Percentiles rank a stretch among this genome's conserved stretches.
Conservation (phyloP, 2,797 vertebrate genomes). For the Syncerus caffer region DNA sequence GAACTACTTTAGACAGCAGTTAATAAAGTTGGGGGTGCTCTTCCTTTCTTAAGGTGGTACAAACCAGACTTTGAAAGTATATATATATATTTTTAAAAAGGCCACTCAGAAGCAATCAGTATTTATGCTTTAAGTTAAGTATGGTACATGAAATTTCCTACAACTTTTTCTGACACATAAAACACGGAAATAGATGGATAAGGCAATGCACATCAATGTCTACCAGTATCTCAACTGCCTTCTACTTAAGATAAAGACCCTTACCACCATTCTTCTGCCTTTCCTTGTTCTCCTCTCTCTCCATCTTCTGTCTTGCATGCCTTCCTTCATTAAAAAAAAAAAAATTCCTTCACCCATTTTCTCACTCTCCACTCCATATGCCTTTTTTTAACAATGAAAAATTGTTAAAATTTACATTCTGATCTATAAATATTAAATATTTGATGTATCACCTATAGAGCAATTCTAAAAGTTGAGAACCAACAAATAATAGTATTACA, state of each 20-base stretch:
- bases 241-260: background rate
- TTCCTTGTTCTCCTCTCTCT: background rate
- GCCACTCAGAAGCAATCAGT: background rate
- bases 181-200: background rate
- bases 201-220: background rate
- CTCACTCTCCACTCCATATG: background rate
- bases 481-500: background rate
- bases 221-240: background rate
- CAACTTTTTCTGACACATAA: background rate
- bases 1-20: background rate
- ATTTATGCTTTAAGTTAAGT: background rate
- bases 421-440: background rate
- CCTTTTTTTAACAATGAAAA: background rate
- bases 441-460: background rate
- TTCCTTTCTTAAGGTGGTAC: background rate
- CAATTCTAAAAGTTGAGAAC: slow-evolving; percentile 1
- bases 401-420: background rate
- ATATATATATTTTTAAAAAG: background rate
- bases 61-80: background rate
- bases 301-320: background rate
- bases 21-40: background rate
- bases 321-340: background rate
- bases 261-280: background rate
- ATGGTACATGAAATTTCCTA: background rate
- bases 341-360: background rate